Conservation (phyloP, 2,888 invertebrate genomes). For the Dolichopus griseipennis region DNA sequence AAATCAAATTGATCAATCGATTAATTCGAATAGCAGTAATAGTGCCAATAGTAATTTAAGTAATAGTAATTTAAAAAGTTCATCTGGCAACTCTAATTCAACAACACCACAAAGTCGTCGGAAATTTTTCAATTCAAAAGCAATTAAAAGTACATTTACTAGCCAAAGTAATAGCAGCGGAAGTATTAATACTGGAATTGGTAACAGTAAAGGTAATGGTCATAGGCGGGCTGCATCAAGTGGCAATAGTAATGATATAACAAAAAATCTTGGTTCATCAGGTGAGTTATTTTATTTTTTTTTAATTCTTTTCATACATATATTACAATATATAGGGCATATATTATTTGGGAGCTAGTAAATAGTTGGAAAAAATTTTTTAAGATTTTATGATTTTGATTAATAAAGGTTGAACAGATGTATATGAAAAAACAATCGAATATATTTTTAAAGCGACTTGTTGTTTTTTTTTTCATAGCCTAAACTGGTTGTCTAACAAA, state of each 20-base stretch:
- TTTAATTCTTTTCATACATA: not conserved
- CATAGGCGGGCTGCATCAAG: constrained; percentile 40
- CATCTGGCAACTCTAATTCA: constrained; percentile 65
- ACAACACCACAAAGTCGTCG: constrained; percentile 70
- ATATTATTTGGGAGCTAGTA: not conserved
- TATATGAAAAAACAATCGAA: too few relatives aligned
- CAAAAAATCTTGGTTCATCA: not conserved
- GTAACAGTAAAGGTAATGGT: constrained; percentile 20
- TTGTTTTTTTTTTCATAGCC: too few relatives aligned
- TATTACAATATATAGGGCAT: not conserved
- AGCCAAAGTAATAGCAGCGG: constrained; percentile 16
- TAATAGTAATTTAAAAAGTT: constrained; percentile 30
- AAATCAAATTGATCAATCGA: constrained; percentile 19
- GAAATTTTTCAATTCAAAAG: constrained; percentile 73
- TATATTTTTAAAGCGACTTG: too few relatives aligned
- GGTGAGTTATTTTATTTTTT: not conserved
- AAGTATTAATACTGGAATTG: too few relatives aligned
- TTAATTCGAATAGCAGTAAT: constrained; percentile 20
- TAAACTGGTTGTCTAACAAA: too few relatives aligned
- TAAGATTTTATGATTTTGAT: too few relatives aligned
- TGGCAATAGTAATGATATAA: constrained; percentile 27
- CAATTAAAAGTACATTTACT: constrained; percentile 67
- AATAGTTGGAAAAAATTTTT: too few relatives aligned
- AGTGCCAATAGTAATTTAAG: constrained; percentile 29
- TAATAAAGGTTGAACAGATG: too few relatives aligned